Conservation (phyloP, 2,888 invertebrate species). For the Orthosia gothica region DNA sequence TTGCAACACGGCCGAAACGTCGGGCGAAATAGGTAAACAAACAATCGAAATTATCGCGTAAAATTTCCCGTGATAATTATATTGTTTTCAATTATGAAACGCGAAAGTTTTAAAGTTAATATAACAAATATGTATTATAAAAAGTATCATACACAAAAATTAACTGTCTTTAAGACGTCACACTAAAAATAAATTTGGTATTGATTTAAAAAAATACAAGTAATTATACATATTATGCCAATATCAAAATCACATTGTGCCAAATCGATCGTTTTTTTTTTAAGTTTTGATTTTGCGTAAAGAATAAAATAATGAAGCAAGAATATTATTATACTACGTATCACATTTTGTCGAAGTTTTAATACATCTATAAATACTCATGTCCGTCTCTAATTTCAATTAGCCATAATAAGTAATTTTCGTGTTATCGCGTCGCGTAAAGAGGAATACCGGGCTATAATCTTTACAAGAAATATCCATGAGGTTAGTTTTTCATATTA, state of each 20-base stretch:
- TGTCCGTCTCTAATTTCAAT: background rate
- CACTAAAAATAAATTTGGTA: conserved; percentile 41
- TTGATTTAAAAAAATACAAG: background rate
- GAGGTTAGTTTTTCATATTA: background rate
- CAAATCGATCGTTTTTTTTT: background rate
- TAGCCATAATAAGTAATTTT: background rate
- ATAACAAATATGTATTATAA: no score
- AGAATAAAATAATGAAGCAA: background rate
- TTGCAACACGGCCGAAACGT: no score
- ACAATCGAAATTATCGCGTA: no score
- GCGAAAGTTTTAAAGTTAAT: no score
- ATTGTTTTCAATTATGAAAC: no score
- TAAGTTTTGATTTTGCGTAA: background rate
- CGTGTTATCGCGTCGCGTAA: background rate
- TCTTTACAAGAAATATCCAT: background rate
- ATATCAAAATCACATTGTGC: background rate
- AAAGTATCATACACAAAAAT: conserved; percentile 5
- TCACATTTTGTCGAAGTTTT: background rate
- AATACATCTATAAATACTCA: conserved; percentile 23
- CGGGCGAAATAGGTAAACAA: no score
- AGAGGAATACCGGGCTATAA: background rate
- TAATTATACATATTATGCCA: background rate
- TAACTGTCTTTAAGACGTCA: background rate
- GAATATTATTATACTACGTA: background rate
- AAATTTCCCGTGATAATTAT: no score